Base-by-base conservation (phyloP, 35 echinoderm and acorn worm species). In the Holothuria glaberrima region DNA sequence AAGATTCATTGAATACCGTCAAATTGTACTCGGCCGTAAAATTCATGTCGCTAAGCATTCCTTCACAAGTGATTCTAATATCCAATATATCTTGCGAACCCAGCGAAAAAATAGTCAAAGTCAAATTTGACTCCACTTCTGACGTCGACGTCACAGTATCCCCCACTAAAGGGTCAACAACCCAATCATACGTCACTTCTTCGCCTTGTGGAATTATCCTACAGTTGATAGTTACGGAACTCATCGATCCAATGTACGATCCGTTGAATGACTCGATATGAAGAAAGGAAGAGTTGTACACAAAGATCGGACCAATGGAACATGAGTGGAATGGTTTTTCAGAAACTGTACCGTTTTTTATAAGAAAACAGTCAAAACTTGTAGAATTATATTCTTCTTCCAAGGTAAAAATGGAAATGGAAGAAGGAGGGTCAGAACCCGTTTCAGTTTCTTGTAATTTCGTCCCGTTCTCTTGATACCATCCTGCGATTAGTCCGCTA, bases 51-150 rank as follows among this genome's bases (percentile, higher is more conserved):
- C 12, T 69, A 14, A 27, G 13, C 31, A 69, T 69, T 14, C 66
- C 66, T 27, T 13, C 66, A 22, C 66, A 69, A 30, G 66, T 30
- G 22, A 69, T 69, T 27, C 6, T 29, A 12, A 30, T 30, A 27
- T 27, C 31, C 14, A 69, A 13, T 25, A 22, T 6, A 33, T 69
- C 66, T 6, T 69, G 7, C 25, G 31, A 27, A 30, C 10, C 26
- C 66, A 33, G 17, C 31, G 17, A 3, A 33, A 69, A 69, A 69
- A 27, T 22, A 33, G 25, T 19, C 12, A 69, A 30, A 24, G 66
- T 69, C 31, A 69, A 69, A 69, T 27, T 69, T 13, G 66, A 69
- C 12, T 69, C 66, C 14, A 69, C 66, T 69, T 69, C 26, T 27
- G 66, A 29, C 7, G 25, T 33, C 25, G 66, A 69, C 9, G 25